Conservation (phyloP, 2,797 vertebrate species). For the Anguilla pacifica region DNA sequence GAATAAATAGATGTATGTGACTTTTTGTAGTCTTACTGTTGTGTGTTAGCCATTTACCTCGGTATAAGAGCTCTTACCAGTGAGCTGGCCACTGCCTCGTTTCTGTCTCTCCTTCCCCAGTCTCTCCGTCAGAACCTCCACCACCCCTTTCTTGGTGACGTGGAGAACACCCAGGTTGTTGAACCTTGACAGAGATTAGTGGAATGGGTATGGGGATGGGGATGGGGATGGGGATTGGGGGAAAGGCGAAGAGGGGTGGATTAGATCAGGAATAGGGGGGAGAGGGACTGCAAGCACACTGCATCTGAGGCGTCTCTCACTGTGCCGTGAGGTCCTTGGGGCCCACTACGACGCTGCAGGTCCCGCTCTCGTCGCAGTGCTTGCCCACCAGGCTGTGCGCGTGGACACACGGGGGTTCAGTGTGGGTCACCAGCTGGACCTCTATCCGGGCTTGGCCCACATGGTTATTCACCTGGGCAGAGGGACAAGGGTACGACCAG, state of each 20-base stretch:
- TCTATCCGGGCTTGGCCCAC: slow-evolving; percentile 87
- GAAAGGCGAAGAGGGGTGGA: too few relatives aligned
- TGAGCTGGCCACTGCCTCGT: slow-evolving; percentile 56
- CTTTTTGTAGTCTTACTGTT: too few relatives aligned
- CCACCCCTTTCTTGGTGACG: slow-evolving; percentile 94
- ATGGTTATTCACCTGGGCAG: slow-evolving; percentile 86
- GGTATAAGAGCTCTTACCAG: slow-evolving; percentile 54
- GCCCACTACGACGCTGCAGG: slow-evolving; percentile 81
- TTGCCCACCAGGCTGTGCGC: slow-evolving; percentile 96
- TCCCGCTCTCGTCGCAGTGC: slow-evolving; percentile 86
- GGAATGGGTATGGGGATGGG: not conserved
- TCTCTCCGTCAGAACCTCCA: slow-evolving; percentile 84
- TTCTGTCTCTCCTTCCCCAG: slow-evolving; percentile 71
- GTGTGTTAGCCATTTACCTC: too few relatives aligned
- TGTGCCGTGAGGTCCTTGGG: slow-evolving; percentile 95
- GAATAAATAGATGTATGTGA: too few relatives aligned
- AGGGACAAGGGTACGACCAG: not conserved
- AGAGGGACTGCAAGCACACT: not conserved
- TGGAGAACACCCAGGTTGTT: slow-evolving; percentile 95
- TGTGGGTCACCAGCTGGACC: slow-evolving; percentile 93
- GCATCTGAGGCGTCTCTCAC: slow-evolving; percentile 70
- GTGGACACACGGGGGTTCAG: slow-evolving; percentile 85
- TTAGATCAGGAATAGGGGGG: not conserved
- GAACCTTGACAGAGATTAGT: slow-evolving; percentile 71
- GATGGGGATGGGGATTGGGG: not conserved